Evolutionary conservation across 2,797 vertebrate species (phyloP).

Genomic region (Picus viridis): DNA sequence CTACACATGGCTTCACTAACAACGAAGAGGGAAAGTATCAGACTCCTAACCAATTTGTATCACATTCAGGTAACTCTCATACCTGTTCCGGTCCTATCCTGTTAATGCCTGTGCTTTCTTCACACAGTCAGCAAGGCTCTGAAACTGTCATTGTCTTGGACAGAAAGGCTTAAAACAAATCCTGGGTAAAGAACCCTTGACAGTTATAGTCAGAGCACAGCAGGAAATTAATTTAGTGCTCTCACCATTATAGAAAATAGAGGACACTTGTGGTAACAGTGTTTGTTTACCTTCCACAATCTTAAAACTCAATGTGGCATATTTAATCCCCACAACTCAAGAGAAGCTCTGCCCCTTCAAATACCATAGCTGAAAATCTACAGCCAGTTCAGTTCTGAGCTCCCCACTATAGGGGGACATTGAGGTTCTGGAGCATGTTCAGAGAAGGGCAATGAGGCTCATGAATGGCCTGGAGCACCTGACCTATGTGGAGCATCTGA

Average conservation of each 20-base stretch:
- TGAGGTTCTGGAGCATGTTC: no score
- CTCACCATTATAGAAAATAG: not conserved
- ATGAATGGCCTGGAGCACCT: no score
- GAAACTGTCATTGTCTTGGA: not conserved
- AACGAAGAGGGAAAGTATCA: not conserved
- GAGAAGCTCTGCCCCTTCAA: not conserved
- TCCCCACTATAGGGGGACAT: no score
- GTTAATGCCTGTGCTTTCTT: not conserved
- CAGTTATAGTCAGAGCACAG: not conserved
- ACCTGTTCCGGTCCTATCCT: not conserved
- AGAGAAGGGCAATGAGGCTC: no score
- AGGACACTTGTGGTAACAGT: not conserved
- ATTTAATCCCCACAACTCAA: not conserved
- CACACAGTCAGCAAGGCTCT: not conserved
- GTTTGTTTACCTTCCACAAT: not conserved
- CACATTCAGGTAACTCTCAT: not conserved
- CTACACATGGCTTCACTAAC: not conserved
- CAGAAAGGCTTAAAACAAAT: not conserved
- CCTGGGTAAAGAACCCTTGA: not conserved
- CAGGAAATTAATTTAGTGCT: not conserved
- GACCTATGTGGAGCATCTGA: no score
- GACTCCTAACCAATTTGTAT: not conserved
- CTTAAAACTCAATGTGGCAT: not conserved
- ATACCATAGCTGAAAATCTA: not conserved
- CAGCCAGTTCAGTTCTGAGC: not conserved